A percentile compares a stretch with the other conserved stretches of the same genome.
Evolutionary conservation across 2,797 vertebrate genomes (phyloP).

Genomic region (Lacerta bilineata): DNA sequence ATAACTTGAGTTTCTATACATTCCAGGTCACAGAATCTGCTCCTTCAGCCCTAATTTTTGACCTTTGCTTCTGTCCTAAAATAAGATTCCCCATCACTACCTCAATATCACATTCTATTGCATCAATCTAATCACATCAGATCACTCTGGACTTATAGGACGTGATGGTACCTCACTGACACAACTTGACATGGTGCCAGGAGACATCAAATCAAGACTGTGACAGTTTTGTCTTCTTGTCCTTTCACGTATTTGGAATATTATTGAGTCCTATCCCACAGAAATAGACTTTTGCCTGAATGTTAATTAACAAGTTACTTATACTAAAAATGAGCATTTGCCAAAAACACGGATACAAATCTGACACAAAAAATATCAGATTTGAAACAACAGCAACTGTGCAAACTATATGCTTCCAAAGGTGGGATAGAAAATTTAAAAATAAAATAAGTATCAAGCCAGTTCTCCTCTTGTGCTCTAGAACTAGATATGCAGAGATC

Average conservation of each 20-base stretch:
- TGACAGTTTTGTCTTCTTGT: conserved; percentile 40
- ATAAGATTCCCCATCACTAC: conserved; percentile 12
- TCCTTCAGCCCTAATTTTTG: not conserved
- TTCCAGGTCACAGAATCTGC: not conserved
- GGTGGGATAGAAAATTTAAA: not conserved
- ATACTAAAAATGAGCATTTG: accelerated
- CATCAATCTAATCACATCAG: conserved; percentile 55
- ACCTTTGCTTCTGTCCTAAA: not conserved
- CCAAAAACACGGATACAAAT: accelerated
- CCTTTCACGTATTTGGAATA: not conserved
- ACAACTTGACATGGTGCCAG: conserved; percentile 49
- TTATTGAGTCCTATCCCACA: not conserved
- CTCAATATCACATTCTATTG: conserved; percentile 42
- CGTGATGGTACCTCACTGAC: conserved; percentile 58
- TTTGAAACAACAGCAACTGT: accelerated
- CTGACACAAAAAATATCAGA: accelerated
- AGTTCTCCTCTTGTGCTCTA: not conserved
- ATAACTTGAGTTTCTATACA: conserved; percentile 14
- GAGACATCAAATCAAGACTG: conserved; percentile 50
- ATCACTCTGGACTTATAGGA: conserved; percentile 55
- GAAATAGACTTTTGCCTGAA: conserved; percentile 3
- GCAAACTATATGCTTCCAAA: not conserved
- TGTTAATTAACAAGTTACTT: not conserved
- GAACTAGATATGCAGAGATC: not conserved
- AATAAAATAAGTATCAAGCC: accelerated